Conservation (phyloP, 2,888 invertebrate species). For the Melieria picta region DNA sequence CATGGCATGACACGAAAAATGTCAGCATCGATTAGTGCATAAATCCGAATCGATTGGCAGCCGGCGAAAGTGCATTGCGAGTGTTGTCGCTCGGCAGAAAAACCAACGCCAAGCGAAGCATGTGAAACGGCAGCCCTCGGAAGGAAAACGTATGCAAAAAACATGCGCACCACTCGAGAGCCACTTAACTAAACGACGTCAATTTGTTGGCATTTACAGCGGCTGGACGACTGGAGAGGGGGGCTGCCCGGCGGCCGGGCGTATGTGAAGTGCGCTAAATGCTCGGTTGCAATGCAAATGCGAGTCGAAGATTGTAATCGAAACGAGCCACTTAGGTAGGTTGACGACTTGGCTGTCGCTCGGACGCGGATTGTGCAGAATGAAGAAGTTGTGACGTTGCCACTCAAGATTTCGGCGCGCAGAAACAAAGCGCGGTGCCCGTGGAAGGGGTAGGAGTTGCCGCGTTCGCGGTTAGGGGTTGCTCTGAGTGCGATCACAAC, state of each 20-base stretch:
- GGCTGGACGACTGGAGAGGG: constrained; percentile 2
- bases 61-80: neutral
- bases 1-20: constrained; percentile 47
- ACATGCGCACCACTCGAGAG: constrained; percentile 15
- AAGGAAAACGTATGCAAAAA: neutral
- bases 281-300: constrained; percentile 2
- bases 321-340: constrained; percentile 58
- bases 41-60: neutral
- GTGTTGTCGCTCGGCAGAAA: neutral
- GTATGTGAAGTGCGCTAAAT: constrained; percentile 29
- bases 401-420: constrained; percentile 1
- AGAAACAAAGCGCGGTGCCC: constrained; percentile 8
- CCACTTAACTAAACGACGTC: constrained; percentile 40
- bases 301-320: constrained; percentile 49
- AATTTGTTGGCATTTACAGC: constrained; percentile 30
- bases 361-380: constrained; percentile 12
- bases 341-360: constrained; percentile 16
- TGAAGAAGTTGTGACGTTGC: constrained; percentile 18
- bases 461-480: neutral
- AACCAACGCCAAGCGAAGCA: constrained; percentile 29
- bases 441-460: constrained; percentile 14
- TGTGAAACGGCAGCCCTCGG: constrained; percentile 8
- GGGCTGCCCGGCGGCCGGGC: neutral
- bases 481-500: neutral
- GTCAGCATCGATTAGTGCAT: constrained; percentile 55